Percentiles rank a stretch among this genome's conserved stretches.
Conservation (phyloP, 2,113 vertebrate species). For the Gorilla gorilla region DNA sequence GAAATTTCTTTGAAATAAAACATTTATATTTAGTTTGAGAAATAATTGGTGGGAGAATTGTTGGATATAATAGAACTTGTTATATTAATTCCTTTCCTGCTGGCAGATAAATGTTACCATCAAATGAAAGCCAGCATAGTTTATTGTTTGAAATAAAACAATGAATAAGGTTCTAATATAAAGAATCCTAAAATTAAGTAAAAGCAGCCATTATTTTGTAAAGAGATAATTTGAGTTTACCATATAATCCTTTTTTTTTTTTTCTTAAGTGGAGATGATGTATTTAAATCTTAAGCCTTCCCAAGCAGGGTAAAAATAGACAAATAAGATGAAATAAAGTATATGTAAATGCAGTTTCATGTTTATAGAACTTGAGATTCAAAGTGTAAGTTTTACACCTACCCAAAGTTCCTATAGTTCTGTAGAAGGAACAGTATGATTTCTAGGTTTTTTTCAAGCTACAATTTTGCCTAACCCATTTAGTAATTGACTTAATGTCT, state of each 20-base stretch:
- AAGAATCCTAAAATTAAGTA: slow-evolving; percentile 45
- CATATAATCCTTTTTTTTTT: not conserved
- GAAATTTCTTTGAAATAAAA: slow-evolving; percentile 59
- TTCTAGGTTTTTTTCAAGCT: not conserved
- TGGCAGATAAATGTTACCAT: slow-evolving; percentile 61
- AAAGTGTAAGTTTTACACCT: not conserved
- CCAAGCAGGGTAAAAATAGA: not conserved
- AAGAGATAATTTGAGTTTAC: slow-evolving; percentile 50
- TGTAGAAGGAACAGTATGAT: not conserved
- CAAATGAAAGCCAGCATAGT: not conserved
- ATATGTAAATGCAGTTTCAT: not conserved
- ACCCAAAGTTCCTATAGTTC: not conserved
- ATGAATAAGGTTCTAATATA: not conserved
- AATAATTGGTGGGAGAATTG: slow-evolving; percentile 37
- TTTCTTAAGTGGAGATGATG: not conserved
- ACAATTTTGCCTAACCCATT: not conserved
- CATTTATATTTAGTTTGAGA: slow-evolving; percentile 39
- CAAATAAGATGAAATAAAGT: slow-evolving; percentile 19
- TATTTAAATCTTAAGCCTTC: slow-evolving; percentile 31
- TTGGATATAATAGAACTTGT: slow-evolving; percentile 42
- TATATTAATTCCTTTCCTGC: slow-evolving; percentile 34
- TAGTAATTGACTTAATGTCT: not conserved
- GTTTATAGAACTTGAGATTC: not conserved
- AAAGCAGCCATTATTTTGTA: slow-evolving; percentile 53
- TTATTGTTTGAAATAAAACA: slow-evolving; percentile 59